Evolutionary conservation across 2,113 vertebrate species (phyloP), one percentile per base, ranked within the genome.

Genomic region (Mus spicilegus): DNA sequence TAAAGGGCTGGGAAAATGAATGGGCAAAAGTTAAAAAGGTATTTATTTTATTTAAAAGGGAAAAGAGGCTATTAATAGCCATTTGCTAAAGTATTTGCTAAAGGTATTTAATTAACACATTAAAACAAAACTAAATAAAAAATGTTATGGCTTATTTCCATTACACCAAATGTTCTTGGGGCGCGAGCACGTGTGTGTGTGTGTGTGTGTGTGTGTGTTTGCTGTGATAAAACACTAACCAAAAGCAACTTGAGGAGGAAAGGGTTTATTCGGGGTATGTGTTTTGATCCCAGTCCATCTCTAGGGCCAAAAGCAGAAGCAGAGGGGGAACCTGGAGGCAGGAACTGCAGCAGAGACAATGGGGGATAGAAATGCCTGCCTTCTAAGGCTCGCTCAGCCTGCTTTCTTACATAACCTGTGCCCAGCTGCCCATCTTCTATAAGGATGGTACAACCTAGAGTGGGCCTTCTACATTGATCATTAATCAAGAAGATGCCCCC

Each of bases 61-160:
- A 42, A 42, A 42, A 42, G 42, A 42, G 42, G 26, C 63, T 67
- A 70, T 87, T 78, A 90, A 73, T 58, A 46, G 42, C 73, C 36
- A 67, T 78, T n/a, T n/a, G n/a, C n/a, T n/a, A n/a, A n/a, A n/a
- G 54, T 75, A 93, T 75, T 54, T 49, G 19, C 80, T 78, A 89
- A 89, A 91, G 56, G 5, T 70, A 89, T 94, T 97, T 89, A 91
- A 93, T 11, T 51, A 94, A 87, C 13, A 91, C 78, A 70, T 76
- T 81, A 94, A 95, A 96, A 76, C 39, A 78, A 91, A 70, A 77
- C 3, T 92, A 93, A 51, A 30, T 3, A 96, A 58, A 89, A 89
- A 91, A 5, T 10, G 61, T 56, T 93, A 56, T 78, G 26, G 46
- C 89, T 94, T 91, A 72, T 30, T 95, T 36, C 17, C 76, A 54